Evolutionary conservation across 2,797 vertebrate genomes (phyloP).

Genomic region (Sorex maritimensis): DNA sequence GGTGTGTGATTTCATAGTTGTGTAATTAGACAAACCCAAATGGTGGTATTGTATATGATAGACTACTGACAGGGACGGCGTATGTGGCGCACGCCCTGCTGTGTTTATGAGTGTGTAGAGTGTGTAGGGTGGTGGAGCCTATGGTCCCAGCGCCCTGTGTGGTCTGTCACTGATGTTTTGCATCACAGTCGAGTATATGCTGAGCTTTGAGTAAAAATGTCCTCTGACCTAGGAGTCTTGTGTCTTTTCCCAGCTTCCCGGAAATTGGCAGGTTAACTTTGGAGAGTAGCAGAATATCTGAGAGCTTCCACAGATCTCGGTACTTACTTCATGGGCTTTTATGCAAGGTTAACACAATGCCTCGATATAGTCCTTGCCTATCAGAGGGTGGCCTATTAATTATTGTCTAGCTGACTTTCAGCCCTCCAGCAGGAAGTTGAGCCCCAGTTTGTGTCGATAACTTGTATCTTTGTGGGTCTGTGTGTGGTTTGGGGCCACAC

Average conservation of each 20-base stretch:
- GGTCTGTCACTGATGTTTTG: no score
- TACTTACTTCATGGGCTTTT: not conserved
- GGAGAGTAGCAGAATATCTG: not conserved
- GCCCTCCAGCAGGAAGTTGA: not conserved
- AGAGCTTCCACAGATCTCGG: not conserved
- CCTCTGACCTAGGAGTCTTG: not conserved
- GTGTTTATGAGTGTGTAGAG: no score
- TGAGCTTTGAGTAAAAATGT: not conserved
- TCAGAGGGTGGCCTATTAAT: not conserved
- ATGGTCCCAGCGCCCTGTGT: no score
- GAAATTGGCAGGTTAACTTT: not conserved
- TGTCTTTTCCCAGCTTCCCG: not conserved
- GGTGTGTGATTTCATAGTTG: not conserved
- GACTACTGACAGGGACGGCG: not conserved
- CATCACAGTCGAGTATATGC: not conserved
- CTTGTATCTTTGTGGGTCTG: not conserved
- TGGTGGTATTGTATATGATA: not conserved
- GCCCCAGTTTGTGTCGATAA: not conserved
- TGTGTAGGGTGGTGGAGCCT: no score
- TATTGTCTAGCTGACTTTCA: slow-evolving; percentile 2
- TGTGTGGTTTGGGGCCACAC: no score
- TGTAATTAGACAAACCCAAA: not conserved
- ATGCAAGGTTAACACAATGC: slow-evolving; percentile 6
- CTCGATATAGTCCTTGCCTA: not conserved
- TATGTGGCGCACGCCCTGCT: no score